Conservation (phyloP, 2,113 vertebrate genomes). For the Willisornis vidua region DNA sequence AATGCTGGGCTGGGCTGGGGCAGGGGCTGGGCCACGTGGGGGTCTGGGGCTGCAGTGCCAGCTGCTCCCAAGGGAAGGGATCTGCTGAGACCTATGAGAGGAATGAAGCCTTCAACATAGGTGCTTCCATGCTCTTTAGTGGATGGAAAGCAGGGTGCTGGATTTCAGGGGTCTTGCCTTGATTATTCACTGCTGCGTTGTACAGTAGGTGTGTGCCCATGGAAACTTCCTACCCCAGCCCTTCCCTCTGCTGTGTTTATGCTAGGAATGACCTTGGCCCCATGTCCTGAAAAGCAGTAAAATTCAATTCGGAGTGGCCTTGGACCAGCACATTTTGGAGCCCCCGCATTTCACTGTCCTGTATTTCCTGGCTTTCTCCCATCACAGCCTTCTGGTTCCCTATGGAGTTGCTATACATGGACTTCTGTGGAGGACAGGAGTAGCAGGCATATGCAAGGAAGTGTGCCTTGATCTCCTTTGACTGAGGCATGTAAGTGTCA, state of each 20-base stretch:
- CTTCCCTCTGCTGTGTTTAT: background rate
- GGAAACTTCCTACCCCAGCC: background rate
- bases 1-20: background rate
- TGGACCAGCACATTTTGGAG: background rate
- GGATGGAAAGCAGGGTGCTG: background rate
- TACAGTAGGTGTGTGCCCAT: background rate
- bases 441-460: background rate
- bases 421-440: background rate
- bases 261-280: background rate
- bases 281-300: background rate
- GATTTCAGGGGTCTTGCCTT: background rate
- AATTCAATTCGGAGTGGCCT: background rate
- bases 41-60: fast-evolving
- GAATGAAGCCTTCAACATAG: background rate
- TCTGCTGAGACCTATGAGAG: background rate
- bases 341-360: background rate
- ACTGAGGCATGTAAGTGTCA: background rate
- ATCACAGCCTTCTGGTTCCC: background rate
- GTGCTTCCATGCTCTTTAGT: fast-evolving
- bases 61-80: background rate
- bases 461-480: background rate
- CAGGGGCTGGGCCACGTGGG: background rate
- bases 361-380: background rate
- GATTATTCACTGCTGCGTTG: background rate
- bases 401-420: background rate